phyloP scores from a whole-genome alignment of 2,888 invertebrate genomes.

The Dynastes tityus region DNA sequence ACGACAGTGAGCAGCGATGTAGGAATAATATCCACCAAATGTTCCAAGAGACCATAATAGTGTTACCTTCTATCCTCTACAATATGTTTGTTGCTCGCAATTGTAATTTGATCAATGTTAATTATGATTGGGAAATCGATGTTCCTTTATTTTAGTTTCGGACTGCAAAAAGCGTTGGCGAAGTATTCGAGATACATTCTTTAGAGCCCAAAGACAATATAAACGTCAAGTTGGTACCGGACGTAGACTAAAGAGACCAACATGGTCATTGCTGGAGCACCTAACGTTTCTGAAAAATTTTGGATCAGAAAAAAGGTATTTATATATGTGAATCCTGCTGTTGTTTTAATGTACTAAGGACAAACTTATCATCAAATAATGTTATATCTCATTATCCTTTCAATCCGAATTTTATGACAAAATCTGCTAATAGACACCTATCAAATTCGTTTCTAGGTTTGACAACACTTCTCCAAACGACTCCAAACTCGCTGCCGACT shows the following conservation, averaged over 20 bases:
- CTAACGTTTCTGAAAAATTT: constrained; percentile 6
- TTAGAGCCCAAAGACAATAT: not conserved
- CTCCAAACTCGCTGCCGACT: not conserved
- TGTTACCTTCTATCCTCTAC: no score
- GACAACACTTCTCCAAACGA: not conserved
- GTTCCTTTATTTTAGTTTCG: not conserved
- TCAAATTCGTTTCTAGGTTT: not conserved
- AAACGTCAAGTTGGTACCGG: not conserved
- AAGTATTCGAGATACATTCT: constrained; percentile 12
- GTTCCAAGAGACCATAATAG: no score
- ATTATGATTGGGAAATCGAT: not conserved
- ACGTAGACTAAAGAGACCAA: not conserved
- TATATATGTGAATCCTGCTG: no score
- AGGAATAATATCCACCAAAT: no score
- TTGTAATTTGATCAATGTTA: no score
- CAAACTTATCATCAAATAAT: no score
- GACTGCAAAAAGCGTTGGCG: constrained; percentile 19
- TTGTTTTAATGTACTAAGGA: no score
- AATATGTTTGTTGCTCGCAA: no score
- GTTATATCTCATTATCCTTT: no score
- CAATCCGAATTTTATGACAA: no score
- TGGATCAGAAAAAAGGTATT: not conserved
- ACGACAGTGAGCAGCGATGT: no score
- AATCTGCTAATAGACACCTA: no score
- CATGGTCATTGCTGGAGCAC: not conserved